A percentile compares a stretch with the other conserved stretches of the same genome.
phyloP scores from a whole-genome alignment of 1,140 invertebrate genomes.

The Leptinotarsa lineolata region DNA sequence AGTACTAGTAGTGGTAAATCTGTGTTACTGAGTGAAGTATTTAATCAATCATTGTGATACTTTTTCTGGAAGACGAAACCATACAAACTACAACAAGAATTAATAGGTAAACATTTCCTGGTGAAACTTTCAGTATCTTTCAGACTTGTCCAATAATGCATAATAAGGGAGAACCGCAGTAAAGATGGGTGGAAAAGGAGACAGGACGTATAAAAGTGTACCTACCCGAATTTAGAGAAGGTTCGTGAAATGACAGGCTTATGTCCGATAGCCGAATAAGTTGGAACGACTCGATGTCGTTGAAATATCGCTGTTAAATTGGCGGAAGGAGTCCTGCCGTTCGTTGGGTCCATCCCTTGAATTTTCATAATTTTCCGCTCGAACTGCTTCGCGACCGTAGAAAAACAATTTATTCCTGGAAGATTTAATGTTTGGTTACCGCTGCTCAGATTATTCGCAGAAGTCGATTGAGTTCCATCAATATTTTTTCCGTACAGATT shows the following conservation, averaged over 20 bases:
- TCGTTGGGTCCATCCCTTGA: constrained; percentile 35
- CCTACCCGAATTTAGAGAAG: constrained; percentile 10
- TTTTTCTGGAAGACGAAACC: no score
- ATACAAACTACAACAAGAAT: no score
- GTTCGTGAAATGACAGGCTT: constrained; percentile 46
- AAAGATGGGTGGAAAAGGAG: constrained; percentile 6
- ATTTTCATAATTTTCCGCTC: constrained; percentile 48
- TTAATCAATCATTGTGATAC: no score
- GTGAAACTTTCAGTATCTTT: no score
- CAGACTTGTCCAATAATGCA: not conserved
- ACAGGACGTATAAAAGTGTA: constrained; percentile 13
- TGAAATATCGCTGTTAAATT: constrained; percentile 48
- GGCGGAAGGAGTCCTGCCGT: constrained; percentile 38
- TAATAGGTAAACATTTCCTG: no score
- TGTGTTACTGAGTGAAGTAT: no score
- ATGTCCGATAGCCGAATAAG: constrained; percentile 44
- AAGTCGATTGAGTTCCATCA: no score
- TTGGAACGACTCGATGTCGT: constrained; percentile 31
- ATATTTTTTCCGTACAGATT: no score
- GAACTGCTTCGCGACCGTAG: constrained; percentile 32
- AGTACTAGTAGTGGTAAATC: no score
- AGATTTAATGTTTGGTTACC: no score
- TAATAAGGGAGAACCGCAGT: constrained; percentile 25
- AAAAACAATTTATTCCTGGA: constrained; percentile 34
- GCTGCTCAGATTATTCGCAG: no score